phyloP scores from a whole-genome alignment of 2,888 invertebrate species.

The Ormyrus nitidulus region DNA sequence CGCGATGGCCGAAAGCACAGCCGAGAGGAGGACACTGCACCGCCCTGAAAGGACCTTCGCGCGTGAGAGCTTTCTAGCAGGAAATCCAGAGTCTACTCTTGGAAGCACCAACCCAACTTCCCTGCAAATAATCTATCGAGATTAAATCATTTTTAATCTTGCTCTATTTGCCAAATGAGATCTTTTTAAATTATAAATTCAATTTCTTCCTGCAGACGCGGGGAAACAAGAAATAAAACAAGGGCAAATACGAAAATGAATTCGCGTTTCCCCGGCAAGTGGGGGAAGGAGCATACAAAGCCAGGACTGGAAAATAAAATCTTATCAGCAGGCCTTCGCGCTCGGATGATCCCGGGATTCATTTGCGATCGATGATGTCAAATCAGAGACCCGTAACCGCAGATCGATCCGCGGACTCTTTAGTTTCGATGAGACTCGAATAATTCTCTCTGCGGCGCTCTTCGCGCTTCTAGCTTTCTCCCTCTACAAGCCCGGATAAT shows the following conservation, averaged over 20 bases:
- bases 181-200: not conserved
- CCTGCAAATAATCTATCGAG: slow-evolving; percentile 17
- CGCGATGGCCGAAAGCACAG: slow-evolving; percentile 22
- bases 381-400: slow-evolving; percentile 24
- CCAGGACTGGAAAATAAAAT: slow-evolving; percentile 23
- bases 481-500: slow-evolving; percentile 64
- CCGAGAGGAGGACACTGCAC: slow-evolving; percentile 17
- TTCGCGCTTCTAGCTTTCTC: slow-evolving; percentile 4
- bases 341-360: slow-evolving; percentile 14
- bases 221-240: not conserved
- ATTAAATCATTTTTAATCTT: slow-evolving; percentile 3
- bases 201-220: not conserved
- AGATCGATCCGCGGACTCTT: slow-evolving; percentile 36
- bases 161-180: no score
- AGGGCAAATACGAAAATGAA: no score
- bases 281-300: no score
- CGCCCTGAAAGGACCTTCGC: slow-evolving; percentile 29
- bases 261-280: no score
- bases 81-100: slow-evolving; percentile 35
- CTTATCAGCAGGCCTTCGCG: slow-evolving; percentile 7
- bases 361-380: slow-evolving; percentile 29
- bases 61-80: slow-evolving; percentile 3
- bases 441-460: slow-evolving; percentile 32
- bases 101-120: slow-evolving; percentile 15
- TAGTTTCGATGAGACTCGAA: slow-evolving; percentile 51